Evolutionary conservation across 2,797 vertebrate genomes (phyloP).

Genomic region (Luscinia megarhynchos): DNA sequence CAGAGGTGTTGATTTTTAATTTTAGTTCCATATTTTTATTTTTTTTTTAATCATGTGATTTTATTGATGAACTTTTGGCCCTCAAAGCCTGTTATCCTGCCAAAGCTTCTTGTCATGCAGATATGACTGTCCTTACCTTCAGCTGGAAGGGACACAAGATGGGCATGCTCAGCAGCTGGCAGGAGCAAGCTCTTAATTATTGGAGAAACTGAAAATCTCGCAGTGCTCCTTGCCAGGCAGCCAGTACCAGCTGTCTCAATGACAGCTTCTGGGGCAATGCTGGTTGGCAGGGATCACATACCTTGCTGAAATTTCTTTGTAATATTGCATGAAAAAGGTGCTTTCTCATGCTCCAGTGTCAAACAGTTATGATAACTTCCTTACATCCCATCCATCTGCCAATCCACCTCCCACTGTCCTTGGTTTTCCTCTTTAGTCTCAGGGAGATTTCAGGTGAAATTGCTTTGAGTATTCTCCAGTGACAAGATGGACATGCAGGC

Average conservation of each 20-base stretch:
- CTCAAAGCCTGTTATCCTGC: not conserved
- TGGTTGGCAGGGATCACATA: not conserved
- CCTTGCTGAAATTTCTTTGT: not conserved
- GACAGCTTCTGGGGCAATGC: not conserved
- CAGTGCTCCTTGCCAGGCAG: not conserved
- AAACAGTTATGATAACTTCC: not conserved
- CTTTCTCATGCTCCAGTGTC: not conserved
- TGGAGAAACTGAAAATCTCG: not conserved
- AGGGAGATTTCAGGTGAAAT: not conserved
- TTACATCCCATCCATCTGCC: not conserved
- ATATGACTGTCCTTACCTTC: constrained; percentile 10
- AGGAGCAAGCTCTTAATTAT: not conserved
- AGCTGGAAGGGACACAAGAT: not conserved
- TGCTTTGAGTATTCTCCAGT: not conserved
- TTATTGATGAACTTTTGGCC: not conserved
- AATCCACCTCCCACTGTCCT: not conserved
- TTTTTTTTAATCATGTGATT: not conserved
- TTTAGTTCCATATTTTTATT: not conserved
- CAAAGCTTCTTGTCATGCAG: not conserved
- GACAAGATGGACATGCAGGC: not conserved
- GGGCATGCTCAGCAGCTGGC: constrained; percentile 5
- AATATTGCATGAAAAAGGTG: not conserved
- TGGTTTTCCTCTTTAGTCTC: not conserved
- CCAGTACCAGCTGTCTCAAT: not conserved
- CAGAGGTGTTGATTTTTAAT: not conserved